Percentiles rank a stretch among this genome's conserved stretches.
Conservation (phyloP, 2,888 invertebrate genomes). For the Arge pagana region DNA sequence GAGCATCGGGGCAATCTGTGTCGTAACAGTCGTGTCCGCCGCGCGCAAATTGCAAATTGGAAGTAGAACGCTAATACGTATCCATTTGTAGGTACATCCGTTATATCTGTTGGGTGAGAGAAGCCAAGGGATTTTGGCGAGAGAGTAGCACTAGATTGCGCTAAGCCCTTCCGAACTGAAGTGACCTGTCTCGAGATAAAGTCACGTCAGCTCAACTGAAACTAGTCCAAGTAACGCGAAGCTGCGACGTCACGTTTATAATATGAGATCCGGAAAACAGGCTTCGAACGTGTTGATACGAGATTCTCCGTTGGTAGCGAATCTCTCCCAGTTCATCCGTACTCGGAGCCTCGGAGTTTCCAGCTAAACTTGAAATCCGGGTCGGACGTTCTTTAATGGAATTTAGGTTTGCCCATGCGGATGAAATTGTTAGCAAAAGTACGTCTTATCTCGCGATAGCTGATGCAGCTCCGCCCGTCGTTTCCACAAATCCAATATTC, state of each 20-base stretch:
- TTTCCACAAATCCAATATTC: no score
- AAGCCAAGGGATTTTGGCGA: constrained; percentile 15
- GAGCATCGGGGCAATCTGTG: no score
- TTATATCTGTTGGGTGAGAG: constrained; percentile 1
- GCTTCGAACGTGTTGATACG: constrained; percentile 12
- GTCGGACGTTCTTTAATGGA: constrained; percentile 22
- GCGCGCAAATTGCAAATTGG: no score
- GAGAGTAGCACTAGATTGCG: constrained; percentile 11
- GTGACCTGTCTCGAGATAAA: constrained; percentile 13
- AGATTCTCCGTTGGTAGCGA: constrained; percentile 1
- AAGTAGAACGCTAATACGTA: no score
- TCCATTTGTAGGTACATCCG: no score
- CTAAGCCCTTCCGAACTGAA: constrained; percentile 6
- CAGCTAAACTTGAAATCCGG: constrained; percentile 19
- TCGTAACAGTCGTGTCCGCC: no score
- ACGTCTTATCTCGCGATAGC: constrained; percentile 15
- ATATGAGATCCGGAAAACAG: constrained; percentile 9
- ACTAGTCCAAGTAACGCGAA: constrained; percentile 16
- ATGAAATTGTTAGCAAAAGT: constrained; percentile 21
- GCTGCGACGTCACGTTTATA: constrained; percentile 17
- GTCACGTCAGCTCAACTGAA: constrained; percentile 12
- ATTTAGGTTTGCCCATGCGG: constrained; percentile 17
- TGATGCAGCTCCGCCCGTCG: no score
- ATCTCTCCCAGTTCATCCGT: constrained; percentile 9
- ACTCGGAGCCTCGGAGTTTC: constrained; percentile 15